Percentiles rank a stretch among this genome's conserved stretches.
These are phyloP conservation scores for Phalloptychus januarius DNA, from an alignment of 2,797 vertebrate species.

Conservation along the genomic window DNA sequence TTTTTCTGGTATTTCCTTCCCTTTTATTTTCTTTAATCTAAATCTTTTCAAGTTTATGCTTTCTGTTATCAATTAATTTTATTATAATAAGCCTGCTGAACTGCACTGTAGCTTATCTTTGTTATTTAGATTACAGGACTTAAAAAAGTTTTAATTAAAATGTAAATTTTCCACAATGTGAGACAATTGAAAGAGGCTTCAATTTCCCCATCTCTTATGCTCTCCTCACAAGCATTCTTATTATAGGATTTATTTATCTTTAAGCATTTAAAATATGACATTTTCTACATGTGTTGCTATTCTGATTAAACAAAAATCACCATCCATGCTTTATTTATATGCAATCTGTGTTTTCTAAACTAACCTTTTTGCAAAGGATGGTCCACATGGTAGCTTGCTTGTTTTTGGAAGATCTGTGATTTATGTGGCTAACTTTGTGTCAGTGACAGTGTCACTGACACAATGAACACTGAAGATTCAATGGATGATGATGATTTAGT, in stretches of 20 bases:
- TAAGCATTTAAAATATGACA: background rate
- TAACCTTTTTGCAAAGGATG: background rate
- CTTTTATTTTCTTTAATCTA: background rate
- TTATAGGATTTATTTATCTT: background rate
- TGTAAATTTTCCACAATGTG: conserved; percentile 26
- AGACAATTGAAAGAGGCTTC: conserved; percentile 11
- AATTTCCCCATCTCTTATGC: background rate
- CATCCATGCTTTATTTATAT: background rate
- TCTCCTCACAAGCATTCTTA: background rate
- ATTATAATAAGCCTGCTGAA: background rate
- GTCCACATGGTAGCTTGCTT: background rate
- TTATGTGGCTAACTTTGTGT: background rate
- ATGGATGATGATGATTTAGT: background rate
- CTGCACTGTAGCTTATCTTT: background rate
- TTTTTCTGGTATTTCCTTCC: background rate
- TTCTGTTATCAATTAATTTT: background rate
- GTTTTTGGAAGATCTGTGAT: background rate
- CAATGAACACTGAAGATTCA: no score
- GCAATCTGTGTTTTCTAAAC: background rate
- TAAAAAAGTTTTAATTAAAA: conserved; percentile 10
- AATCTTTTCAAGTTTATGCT: conserved; percentile 2
- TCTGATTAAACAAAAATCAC: background rate
- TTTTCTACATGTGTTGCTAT: background rate
- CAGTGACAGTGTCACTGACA: no score
- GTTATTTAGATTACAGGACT: background rate